Evolutionary conservation across 2,113 vertebrate genomes (phyloP).

Genomic region (Pygoscelis adeliae): DNA sequence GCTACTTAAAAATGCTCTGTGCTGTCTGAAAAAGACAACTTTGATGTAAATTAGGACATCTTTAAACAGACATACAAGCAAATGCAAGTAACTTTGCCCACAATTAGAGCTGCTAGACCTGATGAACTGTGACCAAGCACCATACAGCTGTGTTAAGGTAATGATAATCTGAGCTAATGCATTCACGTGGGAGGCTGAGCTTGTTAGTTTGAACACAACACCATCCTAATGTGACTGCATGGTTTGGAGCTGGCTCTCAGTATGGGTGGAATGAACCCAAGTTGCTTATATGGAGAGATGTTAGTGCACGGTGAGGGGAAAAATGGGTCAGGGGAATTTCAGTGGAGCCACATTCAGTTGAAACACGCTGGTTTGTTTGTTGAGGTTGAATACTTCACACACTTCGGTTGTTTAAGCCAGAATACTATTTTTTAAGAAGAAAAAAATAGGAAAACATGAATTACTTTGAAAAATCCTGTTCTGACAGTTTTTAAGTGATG

Average conservation of each 20-base stretch:
- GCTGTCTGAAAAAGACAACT: neutral
- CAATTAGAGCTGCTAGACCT: neutral
- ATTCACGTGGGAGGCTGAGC: neutral
- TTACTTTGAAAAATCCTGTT: neutral
- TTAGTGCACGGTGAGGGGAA: neutral
- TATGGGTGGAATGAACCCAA: neutral
- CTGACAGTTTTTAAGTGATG: neutral
- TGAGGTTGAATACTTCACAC: neutral
- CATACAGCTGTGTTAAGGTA: neutral
- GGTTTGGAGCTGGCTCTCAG: neutral
- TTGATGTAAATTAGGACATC: neutral
- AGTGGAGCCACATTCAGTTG: neutral
- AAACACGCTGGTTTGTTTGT: neutral
- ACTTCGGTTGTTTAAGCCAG: neutral
- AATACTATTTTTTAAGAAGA: neutral
- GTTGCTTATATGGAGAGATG: neutral
- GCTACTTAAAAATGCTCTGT: neutral
- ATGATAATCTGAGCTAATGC: neutral
- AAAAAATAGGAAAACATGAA: neutral
- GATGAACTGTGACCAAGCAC: neutral
- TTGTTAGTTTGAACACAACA: accelerated
- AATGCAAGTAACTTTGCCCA: neutral
- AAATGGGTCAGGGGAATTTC: neutral
- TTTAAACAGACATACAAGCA: neutral
- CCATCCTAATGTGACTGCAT: accelerated